phyloP scores from a whole-genome alignment of 2,113 vertebrate species.

The Microcebus tavaratra region DNA sequence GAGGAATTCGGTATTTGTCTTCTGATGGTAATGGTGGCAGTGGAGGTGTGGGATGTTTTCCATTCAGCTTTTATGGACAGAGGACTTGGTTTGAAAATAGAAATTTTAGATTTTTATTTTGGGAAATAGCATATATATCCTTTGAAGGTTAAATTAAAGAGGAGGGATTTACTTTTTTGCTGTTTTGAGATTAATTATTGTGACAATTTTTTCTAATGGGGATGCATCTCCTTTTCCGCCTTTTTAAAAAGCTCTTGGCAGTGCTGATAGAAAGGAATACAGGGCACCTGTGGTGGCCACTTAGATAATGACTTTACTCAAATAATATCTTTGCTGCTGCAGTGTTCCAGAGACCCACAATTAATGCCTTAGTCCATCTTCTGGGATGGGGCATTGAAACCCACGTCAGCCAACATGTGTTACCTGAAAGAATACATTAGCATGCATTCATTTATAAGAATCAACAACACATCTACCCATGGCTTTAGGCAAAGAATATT shows the following conservation, averaged over 20 bases:
- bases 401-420: background rate
- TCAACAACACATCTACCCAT: background rate
- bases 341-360: background rate
- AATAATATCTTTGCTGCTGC: background rate
- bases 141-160: conserved; percentile 14
- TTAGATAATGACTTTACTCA: background rate
- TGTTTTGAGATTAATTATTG: background rate
- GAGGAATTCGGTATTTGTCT: background rate
- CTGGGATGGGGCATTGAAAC: background rate
- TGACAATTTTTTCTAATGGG: background rate
- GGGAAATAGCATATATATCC: background rate
- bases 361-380: background rate
- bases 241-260: background rate
- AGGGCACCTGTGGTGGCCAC: background rate
- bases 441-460: background rate
- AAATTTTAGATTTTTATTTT: background rate
- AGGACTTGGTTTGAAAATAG: background rate
- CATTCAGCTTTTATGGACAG: background rate
- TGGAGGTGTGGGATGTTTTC: background rate
- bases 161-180: background rate
- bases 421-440: background rate
- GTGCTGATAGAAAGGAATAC: background rate
- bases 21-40: background rate
- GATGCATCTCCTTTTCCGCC: background rate
- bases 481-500: background rate